These are phyloP conservation scores for Pseudocheirus occidentalis DNA, from an alignment of 2,797 vertebrate species.

Conservation along the genomic window DNA sequence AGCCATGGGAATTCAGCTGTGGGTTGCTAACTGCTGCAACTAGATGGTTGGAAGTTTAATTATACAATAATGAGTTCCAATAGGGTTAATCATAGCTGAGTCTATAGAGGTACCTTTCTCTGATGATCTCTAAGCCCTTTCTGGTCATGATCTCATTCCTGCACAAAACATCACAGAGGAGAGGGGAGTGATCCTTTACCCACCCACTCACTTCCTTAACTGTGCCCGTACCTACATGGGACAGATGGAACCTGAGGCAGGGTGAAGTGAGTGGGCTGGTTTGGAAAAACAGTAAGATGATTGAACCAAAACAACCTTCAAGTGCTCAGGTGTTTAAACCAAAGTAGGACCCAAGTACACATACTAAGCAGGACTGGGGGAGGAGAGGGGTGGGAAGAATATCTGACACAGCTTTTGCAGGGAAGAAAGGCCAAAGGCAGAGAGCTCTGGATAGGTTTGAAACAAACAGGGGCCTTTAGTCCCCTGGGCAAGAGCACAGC, in stretches of 20 bases:
- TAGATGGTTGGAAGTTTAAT: constrained; percentile 53
- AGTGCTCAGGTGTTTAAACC: not conserved
- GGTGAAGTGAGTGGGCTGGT: not conserved
- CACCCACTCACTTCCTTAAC: not conserved
- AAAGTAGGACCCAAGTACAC: not conserved
- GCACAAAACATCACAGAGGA: not conserved
- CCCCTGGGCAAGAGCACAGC: not conserved
- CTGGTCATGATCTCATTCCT: constrained; percentile 59
- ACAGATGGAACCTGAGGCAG: not conserved
- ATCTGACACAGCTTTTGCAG: not conserved
- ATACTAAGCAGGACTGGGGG: not conserved
- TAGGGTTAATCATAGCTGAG: constrained; percentile 64
- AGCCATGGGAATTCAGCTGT: constrained; percentile 71
- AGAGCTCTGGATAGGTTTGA: not conserved
- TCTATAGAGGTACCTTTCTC: constrained; percentile 69
- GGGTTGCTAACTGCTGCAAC: constrained; percentile 51
- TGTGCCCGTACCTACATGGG: not conserved
- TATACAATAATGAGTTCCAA: constrained; percentile 54
- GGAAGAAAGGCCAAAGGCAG: not conserved
- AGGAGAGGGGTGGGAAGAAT: not conserved
- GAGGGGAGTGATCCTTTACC: not conserved
- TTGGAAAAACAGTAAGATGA: not conserved
- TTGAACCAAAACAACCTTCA: not conserved
- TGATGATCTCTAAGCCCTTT: constrained; percentile 30
- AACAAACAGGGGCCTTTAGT: not conserved